Conservation (phyloP, 2,888 invertebrate species). For the Cryptops parisi region DNA sequence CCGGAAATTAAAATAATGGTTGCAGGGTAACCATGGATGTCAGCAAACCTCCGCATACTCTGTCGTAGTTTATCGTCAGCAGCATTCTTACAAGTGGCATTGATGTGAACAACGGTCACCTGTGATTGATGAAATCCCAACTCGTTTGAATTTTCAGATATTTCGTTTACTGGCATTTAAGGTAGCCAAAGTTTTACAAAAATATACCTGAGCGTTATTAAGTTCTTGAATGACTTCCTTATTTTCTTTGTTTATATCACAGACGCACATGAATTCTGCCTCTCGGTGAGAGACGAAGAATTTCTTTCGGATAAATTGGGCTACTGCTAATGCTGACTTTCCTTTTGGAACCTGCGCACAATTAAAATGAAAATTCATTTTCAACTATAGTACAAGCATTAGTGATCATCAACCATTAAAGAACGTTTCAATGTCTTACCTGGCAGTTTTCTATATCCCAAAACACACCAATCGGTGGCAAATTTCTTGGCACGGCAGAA, state of each 20-base stretch:
- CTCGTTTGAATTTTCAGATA: no score
- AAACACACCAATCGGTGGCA: slow-evolving; percentile 65
- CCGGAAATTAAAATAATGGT: slow-evolving; percentile 55
- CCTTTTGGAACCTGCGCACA: slow-evolving; percentile 52
- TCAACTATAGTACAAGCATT: background rate
- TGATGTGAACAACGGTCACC: slow-evolving; percentile 75
- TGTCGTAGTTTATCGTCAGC: slow-evolving; percentile 79
- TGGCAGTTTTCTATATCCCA: slow-evolving; percentile 90
- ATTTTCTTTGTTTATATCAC: slow-evolving; percentile 71
- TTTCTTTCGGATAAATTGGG: slow-evolving; percentile 51
- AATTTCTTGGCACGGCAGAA: no score
- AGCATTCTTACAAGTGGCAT: slow-evolving; percentile 63
- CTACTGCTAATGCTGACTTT: slow-evolving; percentile 62
- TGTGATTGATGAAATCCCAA: slow-evolving; percentile 30
- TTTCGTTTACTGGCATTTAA: no score
- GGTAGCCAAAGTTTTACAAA: no score
- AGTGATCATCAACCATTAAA: slow-evolving; percentile 9
- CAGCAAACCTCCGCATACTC: slow-evolving; percentile 66
- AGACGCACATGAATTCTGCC: slow-evolving; percentile 77
- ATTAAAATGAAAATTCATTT: background rate
- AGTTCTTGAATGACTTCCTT: slow-evolving; percentile 60
- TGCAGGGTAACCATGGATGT: slow-evolving; percentile 50
- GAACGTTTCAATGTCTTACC: slow-evolving; percentile 35
- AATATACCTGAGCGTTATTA: slow-evolving; percentile 68
- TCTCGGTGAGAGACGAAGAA: slow-evolving; percentile 62